phyloP scores from a whole-genome alignment of 1,140 invertebrate genomes.

The Bombus breviceps region DNA sequence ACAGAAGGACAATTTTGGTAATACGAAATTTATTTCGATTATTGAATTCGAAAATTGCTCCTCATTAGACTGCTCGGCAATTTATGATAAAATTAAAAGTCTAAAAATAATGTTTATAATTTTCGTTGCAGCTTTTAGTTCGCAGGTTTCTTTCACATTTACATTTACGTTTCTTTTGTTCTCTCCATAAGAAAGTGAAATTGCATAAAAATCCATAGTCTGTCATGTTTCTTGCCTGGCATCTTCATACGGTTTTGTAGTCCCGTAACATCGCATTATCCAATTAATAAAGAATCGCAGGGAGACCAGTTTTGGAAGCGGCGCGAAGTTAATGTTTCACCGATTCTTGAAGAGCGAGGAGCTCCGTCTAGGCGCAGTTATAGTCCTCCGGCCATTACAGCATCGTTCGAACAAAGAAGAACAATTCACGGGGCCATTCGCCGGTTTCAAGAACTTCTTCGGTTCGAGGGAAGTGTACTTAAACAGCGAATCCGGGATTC shows the following conservation, averaged over 20 bases:
- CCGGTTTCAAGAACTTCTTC: conserved; percentile 72
- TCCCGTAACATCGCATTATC: too few species aligned
- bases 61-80: too few species aligned
- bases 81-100: too few species aligned
- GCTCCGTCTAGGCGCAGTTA: conserved; percentile 57
- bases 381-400: conserved; percentile 59
- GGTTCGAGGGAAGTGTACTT: conserved; percentile 70
- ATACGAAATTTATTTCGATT: too few species aligned
- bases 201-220: neutral
- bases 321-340: conserved; percentile 53
- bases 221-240: neutral
- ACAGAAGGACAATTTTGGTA: too few species aligned
- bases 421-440: conserved; percentile 71
- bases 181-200: too few species aligned
- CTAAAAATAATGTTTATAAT: too few species aligned
- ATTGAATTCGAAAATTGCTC: too few species aligned
- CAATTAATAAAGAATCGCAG: neutral
- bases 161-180: too few species aligned
- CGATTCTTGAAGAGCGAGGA: conserved; percentile 8
- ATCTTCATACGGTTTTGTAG: neutral
- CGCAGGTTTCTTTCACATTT: too few species aligned
- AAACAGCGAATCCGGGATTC: conserved; percentile 68
- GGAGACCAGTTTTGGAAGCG: neutral
- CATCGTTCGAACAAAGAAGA: conserved; percentile 69
- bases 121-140: too few species aligned